These are phyloP conservation scores for Psittacara wagleri DNA, from an alignment of 2,113 vertebrate species.

Conservation along the genomic window DNA sequence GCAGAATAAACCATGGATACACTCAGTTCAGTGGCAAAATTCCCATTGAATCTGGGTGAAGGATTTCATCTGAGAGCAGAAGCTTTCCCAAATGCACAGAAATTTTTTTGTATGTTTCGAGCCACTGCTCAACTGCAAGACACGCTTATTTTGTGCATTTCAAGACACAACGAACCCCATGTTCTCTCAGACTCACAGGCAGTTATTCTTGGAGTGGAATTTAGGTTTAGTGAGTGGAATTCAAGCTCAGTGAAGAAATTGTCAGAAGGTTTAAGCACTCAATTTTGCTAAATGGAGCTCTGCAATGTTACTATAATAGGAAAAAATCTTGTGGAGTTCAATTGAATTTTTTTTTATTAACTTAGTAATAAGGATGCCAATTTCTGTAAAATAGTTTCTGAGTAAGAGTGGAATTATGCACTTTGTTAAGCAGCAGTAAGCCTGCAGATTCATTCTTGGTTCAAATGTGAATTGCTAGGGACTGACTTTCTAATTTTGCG, in stretches of 20 bases:
- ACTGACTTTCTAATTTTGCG: not conserved
- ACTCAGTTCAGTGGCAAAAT: not conserved
- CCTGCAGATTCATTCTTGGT: not conserved
- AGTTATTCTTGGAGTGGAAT: constrained; percentile 42
- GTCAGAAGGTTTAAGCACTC: constrained; percentile 40
- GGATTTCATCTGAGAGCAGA: not conserved
- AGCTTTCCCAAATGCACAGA: not conserved
- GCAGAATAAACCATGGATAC: not conserved
- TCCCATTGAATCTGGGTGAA: not conserved
- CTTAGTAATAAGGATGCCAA: constrained; percentile 55
- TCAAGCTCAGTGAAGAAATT: constrained; percentile 53
- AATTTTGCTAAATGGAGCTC: constrained; percentile 61
- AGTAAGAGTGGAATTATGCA: constrained; percentile 9
- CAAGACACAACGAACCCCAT: not conserved
- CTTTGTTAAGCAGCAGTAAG: constrained; percentile 19
- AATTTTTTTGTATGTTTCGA: not conserved
- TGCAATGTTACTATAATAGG: constrained; percentile 42
- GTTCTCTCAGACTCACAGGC: not conserved
- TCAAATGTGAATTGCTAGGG: constrained; percentile 4
- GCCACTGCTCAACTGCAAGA: not conserved
- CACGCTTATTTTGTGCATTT: not conserved
- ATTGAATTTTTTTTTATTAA: constrained; percentile 67
- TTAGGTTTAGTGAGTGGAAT: constrained; percentile 50
- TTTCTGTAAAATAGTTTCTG: constrained; percentile 57
- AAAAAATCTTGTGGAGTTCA: constrained; percentile 55